Percentiles rank a stretch among this genome's conserved stretches.
These are phyloP conservation scores for Ursus arctos DNA, from an alignment of 2,113 vertebrate genomes.

Conservation along the genomic window DNA sequence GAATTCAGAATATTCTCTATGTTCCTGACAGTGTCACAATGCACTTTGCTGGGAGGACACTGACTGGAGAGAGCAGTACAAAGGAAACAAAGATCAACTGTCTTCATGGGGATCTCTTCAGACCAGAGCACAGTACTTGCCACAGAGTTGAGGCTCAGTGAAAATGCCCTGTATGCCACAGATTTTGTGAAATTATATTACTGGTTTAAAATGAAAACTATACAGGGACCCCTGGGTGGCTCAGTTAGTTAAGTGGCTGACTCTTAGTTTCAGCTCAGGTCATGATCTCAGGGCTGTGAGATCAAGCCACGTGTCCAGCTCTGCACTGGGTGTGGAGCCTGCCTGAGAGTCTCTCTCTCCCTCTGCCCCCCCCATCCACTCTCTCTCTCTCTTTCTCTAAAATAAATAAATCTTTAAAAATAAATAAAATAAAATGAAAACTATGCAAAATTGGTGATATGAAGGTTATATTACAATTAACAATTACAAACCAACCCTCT, in stretches of 20 bases:
- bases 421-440: not conserved
- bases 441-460: not conserved
- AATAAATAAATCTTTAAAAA: not conserved
- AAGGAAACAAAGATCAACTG: not conserved
- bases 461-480: not conserved
- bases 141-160: not conserved
- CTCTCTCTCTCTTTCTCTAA: not conserved
- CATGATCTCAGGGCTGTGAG: not conserved
- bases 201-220: not conserved
- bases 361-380: not conserved
- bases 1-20: not conserved
- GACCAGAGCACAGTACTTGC: not conserved
- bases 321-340: not conserved
- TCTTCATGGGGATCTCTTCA: not conserved
- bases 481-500: rapidly evolving
- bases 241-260: not conserved
- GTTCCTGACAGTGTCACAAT: not conserved
- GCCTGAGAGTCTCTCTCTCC: not conserved
- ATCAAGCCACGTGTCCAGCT: not conserved
- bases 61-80: rapidly evolving
- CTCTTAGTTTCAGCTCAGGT: not conserved
- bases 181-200: not conserved
- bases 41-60: rapidly evolving
- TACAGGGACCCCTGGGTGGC: not conserved
- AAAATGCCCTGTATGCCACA: not conserved